Evolutionary conservation across 2,113 vertebrate genomes (phyloP).

Genomic region (Pachypanchax playfairii): DNA sequence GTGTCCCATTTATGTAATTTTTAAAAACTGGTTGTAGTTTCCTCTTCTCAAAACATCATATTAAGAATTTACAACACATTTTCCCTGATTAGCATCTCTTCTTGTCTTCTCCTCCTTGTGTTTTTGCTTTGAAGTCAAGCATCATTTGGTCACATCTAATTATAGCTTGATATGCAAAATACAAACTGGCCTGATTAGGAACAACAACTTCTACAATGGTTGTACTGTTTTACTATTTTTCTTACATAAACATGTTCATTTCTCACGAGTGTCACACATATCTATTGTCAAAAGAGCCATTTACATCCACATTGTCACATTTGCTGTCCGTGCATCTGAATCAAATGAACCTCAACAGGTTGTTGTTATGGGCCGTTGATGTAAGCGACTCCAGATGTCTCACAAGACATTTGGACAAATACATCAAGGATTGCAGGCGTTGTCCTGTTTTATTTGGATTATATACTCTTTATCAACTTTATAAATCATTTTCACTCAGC

Average conservation of each 20-base stretch:
- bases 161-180: conserved; percentile 53
- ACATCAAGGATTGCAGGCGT: background rate
- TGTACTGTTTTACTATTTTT: conserved; percentile 51
- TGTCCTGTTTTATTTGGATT: background rate
- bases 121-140: conserved; percentile 32
- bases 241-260: conserved; percentile 30
- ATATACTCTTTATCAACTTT: background rate
- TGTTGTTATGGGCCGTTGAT: conserved; percentile 22
- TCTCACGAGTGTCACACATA: conserved; percentile 14
- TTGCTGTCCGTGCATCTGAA: conserved; percentile 6
- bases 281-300: conserved; percentile 40
- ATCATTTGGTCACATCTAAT: conserved; percentile 56
- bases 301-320: conserved; percentile 32
- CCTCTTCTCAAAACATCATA: background rate
- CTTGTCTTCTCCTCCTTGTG: background rate
- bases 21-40: background rate
- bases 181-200: conserved; percentile 59
- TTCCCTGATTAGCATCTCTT: conserved; percentile 6
- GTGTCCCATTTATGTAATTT: background rate
- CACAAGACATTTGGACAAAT: background rate
- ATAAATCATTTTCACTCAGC: too few relatives aligned
- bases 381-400: background rate
- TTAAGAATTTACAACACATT: conserved; percentile 12
- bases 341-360: conserved; percentile 20
- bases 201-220: too few relatives aligned